Percentiles rank a stretch among this genome's conserved stretches.
Evolutionary conservation across 2,888 invertebrate species (phyloP).

Genomic region (Magallana nippona): DNA sequence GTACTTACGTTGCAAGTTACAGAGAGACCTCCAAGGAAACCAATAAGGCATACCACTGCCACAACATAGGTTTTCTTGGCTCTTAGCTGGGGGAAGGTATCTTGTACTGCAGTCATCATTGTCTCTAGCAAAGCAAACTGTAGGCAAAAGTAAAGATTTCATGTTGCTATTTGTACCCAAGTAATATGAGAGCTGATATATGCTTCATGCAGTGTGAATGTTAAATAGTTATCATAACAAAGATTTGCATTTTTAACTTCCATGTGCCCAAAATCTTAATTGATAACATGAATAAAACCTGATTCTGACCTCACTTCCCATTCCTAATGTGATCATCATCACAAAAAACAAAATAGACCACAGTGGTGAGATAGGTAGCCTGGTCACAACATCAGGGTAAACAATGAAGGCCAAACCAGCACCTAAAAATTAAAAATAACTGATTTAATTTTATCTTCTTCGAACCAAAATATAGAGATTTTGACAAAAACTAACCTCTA

Average conservation of each 20-base stretch:
- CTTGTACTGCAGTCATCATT: constrained; percentile 76
- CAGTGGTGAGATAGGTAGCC: constrained; percentile 75
- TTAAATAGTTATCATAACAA: background rate
- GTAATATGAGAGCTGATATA: too few species aligned
- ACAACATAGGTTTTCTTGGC: constrained; percentile 76
- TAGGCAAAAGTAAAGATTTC: constrained; percentile 39
- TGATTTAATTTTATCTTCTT: too few species aligned
- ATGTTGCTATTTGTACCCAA: background rate
- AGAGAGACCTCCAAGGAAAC: constrained; percentile 71
- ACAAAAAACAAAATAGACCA: constrained; percentile 79
- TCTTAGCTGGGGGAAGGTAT: constrained; percentile 72
- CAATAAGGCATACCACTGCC: constrained; percentile 66
- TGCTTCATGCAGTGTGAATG: too few species aligned
- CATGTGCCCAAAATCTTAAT: background rate
- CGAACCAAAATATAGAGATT: too few species aligned
- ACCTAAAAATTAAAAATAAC: constrained; percentile 64
- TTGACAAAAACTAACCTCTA: too few species aligned
- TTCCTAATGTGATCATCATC: constrained; percentile 78
- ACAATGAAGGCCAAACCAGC: constrained; percentile 79
- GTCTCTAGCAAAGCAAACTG: constrained; percentile 78
- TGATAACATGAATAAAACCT: background rate
- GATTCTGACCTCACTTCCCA: constrained; percentile 76
- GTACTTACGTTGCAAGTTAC: constrained; percentile 69
- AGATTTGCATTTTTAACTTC: background rate
- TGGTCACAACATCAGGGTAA: constrained; percentile 78